A percentile compares a stretch with the other conserved stretches of the same genome.
phyloP scores from a whole-genome alignment of 2,113 vertebrate species.

The Prunella himalayana region DNA sequence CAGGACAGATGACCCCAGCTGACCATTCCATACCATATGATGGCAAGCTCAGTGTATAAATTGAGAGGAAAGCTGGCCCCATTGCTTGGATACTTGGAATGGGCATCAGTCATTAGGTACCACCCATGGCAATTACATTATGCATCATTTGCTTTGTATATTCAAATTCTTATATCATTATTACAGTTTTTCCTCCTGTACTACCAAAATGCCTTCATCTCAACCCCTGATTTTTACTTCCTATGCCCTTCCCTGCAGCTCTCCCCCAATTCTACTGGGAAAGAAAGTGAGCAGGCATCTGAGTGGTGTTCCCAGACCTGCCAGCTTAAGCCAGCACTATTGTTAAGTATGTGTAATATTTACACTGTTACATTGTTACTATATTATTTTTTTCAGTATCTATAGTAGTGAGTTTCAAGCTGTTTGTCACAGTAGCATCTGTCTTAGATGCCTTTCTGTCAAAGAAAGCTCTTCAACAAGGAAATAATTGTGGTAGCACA shows the following conservation, averaged over 20 bases:
- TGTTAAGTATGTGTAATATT: neutral
- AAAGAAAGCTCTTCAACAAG: neutral
- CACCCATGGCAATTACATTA: neutral
- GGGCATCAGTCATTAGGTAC: neutral
- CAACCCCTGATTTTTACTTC: neutral
- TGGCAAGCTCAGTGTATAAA: neutral
- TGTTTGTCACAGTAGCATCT: constrained; percentile 10
- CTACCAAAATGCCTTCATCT: neutral
- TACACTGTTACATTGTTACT: neutral
- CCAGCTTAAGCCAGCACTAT: neutral
- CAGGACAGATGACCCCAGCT: neutral
- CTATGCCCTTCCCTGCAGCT: neutral
- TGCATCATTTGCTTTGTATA: neutral
- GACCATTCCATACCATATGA: neutral
- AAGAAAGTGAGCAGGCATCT: neutral
- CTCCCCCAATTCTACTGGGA: too few species aligned
- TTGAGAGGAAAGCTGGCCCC: neutral
- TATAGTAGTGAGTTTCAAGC: neutral
- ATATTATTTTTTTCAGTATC: neutral
- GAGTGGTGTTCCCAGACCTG: neutral
- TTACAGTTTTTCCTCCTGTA: neutral
- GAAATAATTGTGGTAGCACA: neutral
- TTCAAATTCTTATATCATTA: neutral
- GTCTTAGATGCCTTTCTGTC: neutral
- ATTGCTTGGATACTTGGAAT: neutral